Percentiles rank a stretch among this genome's conserved stretches.
These are phyloP conservation scores for Cinara cedri DNA, from an alignment of 2,888 invertebrate species.

Conservation along the genomic window DNA sequence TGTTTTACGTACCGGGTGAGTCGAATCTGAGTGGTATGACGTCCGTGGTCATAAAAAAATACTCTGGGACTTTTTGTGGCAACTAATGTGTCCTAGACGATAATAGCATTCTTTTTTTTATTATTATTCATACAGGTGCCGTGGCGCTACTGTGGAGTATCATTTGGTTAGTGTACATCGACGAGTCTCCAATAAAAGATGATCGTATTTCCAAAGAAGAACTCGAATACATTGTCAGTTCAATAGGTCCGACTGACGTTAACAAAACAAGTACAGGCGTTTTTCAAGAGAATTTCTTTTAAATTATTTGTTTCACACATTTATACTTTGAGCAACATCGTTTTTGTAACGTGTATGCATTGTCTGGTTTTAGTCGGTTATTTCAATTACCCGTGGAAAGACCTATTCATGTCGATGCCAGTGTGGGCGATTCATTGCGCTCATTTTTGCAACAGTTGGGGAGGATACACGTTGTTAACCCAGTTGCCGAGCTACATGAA, in stretches of 20 bases:
- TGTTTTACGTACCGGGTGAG: constrained; percentile 78
- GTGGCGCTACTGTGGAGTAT: constrained; percentile 76
- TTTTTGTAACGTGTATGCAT: too few relatives aligned
- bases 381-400: constrained; percentile 71
- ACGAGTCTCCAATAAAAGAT: constrained; percentile 78
- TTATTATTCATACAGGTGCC: too few relatives aligned
- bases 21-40: too few relatives aligned
- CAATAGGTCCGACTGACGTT: constrained; percentile 61
- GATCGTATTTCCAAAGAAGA: constrained; percentile 75
- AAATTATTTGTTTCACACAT: too few relatives aligned
- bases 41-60: too few relatives aligned
- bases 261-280: constrained; percentile 31
- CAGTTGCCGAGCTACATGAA: constrained; percentile 67
- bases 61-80: too few relatives aligned
- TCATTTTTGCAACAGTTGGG: constrained; percentile 86
- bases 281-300: background rate
- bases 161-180: constrained; percentile 74
- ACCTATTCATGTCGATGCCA: constrained; percentile 75
- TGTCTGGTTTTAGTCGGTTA: background rate
- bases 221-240: constrained; percentile 73
- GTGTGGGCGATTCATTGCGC: constrained; percentile 85
- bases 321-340: too few relatives aligned
- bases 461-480: constrained; percentile 84
- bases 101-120: too few relatives aligned
- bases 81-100: too few relatives aligned